A percentile compares a stretch with the other conserved stretches of the same genome.
Conservation (phyloP, 1,140 invertebrate genomes). For the Pollicipes pollicipes region DNA sequence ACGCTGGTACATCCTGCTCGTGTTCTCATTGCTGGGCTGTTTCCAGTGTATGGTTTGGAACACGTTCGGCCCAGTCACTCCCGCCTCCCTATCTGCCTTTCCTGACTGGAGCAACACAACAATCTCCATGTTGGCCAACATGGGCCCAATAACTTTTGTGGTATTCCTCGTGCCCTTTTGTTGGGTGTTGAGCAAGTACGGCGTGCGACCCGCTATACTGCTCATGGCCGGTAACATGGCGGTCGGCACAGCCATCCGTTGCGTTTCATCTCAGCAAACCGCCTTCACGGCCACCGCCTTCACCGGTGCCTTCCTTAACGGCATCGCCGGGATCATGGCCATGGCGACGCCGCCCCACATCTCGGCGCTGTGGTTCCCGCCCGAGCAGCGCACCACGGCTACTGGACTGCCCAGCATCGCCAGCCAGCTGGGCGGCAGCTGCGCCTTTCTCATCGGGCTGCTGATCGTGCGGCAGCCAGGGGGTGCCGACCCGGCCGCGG, state of each 20-base stretch:
- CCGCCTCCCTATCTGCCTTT: slow-evolving; percentile 29
- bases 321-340: slow-evolving; percentile 24
- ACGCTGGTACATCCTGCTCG: slow-evolving; percentile 15
- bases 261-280: slow-evolving; percentile 18
- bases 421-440: slow-evolving; percentile 27
- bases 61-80: slow-evolving; percentile 34
- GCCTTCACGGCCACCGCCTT: slow-evolving; percentile 13
- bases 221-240: slow-evolving; percentile 18
- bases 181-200: slow-evolving; percentile 26
- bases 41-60: slow-evolving; percentile 28
- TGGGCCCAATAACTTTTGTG: slow-evolving; percentile 33
- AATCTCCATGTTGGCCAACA: slow-evolving; percentile 32
- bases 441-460: slow-evolving; percentile 27
- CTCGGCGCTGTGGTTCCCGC: slow-evolving; percentile 26
- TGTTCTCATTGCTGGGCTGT: slow-evolving; percentile 15
- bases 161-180: slow-evolving; percentile 27
- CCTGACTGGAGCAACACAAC: slow-evolving; percentile 29
- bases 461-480: slow-evolving; percentile 19
- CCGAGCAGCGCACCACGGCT: slow-evolving; percentile 24
- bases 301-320: slow-evolving; percentile 22
- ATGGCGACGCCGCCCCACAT: slow-evolving; percentile 23
- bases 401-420: background rate
- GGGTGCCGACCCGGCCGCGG: background rate
- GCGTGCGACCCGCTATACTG: slow-evolving; percentile 21
- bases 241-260: slow-evolving; percentile 19